A percentile compares a stretch with the other conserved stretches of the same genome.
These are phyloP conservation scores for Parus major DNA, from an alignment of 2,113 vertebrate species.

Conservation along the genomic window DNA sequence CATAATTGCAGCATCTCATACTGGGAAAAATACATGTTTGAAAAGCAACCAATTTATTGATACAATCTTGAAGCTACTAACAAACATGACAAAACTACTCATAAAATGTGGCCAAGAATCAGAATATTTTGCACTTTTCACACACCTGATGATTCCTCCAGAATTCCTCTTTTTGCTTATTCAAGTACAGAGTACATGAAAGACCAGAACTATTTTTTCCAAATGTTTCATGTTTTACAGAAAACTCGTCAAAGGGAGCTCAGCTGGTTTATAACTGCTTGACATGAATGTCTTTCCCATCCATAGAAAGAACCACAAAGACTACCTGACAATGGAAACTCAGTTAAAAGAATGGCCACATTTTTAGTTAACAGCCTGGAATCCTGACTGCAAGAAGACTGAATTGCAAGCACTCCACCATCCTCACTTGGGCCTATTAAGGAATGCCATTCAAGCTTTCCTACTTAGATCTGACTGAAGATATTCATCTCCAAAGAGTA, in stretches of 20 bases:
- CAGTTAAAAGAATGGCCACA: not conserved
- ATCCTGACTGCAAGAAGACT: not conserved
- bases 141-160: not conserved
- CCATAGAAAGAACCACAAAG: not conserved
- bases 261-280: not conserved
- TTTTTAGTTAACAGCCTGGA: not conserved
- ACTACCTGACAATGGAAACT: not conserved
- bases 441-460: not conserved
- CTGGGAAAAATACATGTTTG: not conserved
- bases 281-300: not conserved
- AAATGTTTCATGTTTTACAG: not conserved
- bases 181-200: not conserved
- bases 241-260: not conserved
- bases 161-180: not conserved
- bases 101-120: rapidly evolving
- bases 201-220: not conserved
- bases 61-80: not conserved
- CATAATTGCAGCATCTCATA: not conserved
- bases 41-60: not conserved
- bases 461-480: not conserved
- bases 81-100: not conserved
- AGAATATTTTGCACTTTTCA: not conserved
- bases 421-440: not conserved
- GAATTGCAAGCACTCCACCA: not conserved
- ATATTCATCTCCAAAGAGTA: not conserved